A percentile compares a stretch with the other conserved stretches of the same genome.
These are phyloP conservation scores for Lithobates pipiens DNA, from an alignment of 2,797 vertebrate species.

Conservation along the genomic window DNA sequence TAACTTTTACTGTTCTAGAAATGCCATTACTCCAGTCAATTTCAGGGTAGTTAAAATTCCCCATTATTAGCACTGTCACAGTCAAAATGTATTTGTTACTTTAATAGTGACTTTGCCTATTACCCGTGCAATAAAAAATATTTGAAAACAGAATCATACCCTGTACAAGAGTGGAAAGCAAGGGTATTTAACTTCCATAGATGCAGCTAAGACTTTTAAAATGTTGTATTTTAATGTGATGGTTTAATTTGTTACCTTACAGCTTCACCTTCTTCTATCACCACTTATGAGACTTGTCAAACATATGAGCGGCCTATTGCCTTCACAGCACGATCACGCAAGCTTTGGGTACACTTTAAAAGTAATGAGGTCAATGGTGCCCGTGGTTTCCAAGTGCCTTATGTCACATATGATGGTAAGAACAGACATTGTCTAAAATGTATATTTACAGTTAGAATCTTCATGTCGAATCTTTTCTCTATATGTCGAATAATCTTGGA, in stretches of 20 bases:
- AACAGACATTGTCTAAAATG: background rate
- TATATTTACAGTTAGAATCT: background rate
- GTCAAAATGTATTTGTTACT: too few relatives aligned
- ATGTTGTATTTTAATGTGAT: background rate
- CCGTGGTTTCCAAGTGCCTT: slow-evolving; percentile 96
- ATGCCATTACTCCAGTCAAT: too few relatives aligned
- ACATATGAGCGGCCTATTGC: slow-evolving; percentile 96
- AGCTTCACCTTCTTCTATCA: slow-evolving; percentile 97
- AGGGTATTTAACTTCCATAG: background rate
- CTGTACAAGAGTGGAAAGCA: background rate
- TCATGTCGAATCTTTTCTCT: too few relatives aligned
- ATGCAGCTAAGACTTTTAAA: background rate
- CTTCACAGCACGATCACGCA: slow-evolving; percentile 94
- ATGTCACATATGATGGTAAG: slow-evolving; percentile 95
- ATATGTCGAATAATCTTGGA: too few relatives aligned
- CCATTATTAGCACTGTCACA: too few relatives aligned
- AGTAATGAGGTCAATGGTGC: slow-evolving; percentile 96
- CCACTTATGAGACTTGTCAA: slow-evolving; percentile 98
- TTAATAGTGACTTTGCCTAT: too few relatives aligned
- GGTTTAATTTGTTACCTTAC: background rate
- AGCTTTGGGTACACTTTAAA: slow-evolving; percentile 98
- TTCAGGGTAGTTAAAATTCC: too few relatives aligned
- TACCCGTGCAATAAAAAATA: too few relatives aligned
- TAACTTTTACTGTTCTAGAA: too few relatives aligned
- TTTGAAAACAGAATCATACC: background rate